Base-by-base conservation (phyloP, 2,888 invertebrate genomes). In the Drosophila villosipedis region DNA sequence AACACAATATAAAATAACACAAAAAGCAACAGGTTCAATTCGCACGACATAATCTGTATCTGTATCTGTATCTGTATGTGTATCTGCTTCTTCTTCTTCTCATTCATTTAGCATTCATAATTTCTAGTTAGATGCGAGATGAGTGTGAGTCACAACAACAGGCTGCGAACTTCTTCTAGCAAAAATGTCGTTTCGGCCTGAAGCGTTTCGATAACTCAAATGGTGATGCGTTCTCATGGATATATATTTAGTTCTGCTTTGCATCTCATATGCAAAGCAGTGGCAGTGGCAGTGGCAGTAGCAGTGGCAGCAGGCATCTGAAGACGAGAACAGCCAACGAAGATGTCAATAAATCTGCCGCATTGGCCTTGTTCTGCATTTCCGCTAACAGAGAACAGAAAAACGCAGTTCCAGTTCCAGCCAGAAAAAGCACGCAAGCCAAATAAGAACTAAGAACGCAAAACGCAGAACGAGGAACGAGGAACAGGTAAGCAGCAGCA, bases 271-370 rank as follows among this genome's bases (percentile, higher is more conserved):
- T 91, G 85, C 85, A 88, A 88, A 91, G 63, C 77, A 82, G 89
- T 72, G 68, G 61, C 55, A 81, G 86, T 73, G 69, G 61, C 54
- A 81, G 83, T 73, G 69, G 61, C 54, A 59, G 58, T 37, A 25
- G 25, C 59, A 59, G 61, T 50, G 47, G 47, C 59, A 50, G 22
- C 53, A 30, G 28, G 28, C 50, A 78, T 58, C 35, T 35, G 22
- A 39, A 33, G 25, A 50, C 68, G 68, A 49, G 47, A 37, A 43
- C 62, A 61, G 64, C 59, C 90, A 87, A 89, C 85, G 78, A 84
- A 92, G 91, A 90, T 91, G 91, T 91, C 92, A 92, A 91, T 92
- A 91, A 92, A 91, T 91, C 92, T 91, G 90, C 83, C 78, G 89
- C 68, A 82, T 73, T 88, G 91, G 91, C 92, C 91, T 91, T 91